Evolutionary conservation across 2,113 vertebrate genomes (phyloP), one percentile per base, ranked within the genome.

Genomic region (Thomomys bottae): DNA sequence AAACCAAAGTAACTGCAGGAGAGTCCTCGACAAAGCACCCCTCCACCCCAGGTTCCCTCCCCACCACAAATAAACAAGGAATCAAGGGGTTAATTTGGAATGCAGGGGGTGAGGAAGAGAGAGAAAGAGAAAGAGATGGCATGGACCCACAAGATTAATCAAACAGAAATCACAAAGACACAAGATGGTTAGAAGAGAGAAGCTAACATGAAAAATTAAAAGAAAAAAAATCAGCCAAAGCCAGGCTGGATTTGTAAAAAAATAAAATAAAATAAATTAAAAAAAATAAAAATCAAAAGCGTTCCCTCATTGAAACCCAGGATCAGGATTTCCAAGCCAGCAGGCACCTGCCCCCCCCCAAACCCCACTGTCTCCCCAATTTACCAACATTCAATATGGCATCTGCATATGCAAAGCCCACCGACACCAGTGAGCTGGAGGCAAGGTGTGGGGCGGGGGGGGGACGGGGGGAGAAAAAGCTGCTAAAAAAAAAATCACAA

Each of bases 381-480:
- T 45, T 45, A 11, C 6, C 6, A 11, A 45, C 45, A 11, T 45
- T 11, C 6, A 8, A 45, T 80, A 93, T 42, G 82, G 96, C 80
- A 91, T 92, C 90, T 96, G 93, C 94, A 94, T 94, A 98, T 97
- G 95, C 95, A 88, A 96, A 96, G 96, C 96, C 97, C 96, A 98
- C 97, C 71, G 42, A 40, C 9, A 67, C 59, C 71, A 96, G 96
- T 96, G 97, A 97, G 95, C 94, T 93, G 49, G 49, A 15, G 49
- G 45, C 11, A 11, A 12, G 14, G 49, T 12, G 49, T 54, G 49
- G 49, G 49, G n/a, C n/a, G n/a, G n/a, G n/a, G n/a, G n/a, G n/a
- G n/a, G n/a, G n/a, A n/a, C 86, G 66, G 90, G 95, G 97, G 96
- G 97, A 96, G 97, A 98, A 96, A 97, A 98, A 98, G 98, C 98